Evolutionary conservation across 1,140 invertebrate genomes (phyloP), one percentile per base, ranked within the genome.

Genomic region (Drosophila miranda): DNA sequence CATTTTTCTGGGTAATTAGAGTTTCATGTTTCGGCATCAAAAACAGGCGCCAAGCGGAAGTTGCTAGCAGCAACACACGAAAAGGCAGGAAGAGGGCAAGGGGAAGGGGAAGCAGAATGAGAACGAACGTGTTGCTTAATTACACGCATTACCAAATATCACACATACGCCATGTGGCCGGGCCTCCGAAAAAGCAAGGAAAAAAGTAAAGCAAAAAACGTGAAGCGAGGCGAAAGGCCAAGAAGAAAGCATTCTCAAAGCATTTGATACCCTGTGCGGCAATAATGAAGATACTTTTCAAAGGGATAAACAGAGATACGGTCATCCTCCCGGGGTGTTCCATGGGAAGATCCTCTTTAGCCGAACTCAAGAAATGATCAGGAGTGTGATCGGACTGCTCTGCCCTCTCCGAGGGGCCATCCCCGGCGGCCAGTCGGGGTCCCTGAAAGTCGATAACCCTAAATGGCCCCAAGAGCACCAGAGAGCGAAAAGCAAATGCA

Each of bases 61-160:
- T 84, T 79, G 75, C 79, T 68, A 71, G 76, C 80, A 38, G 34
- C 76, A 82, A 59, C 78, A 54, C 58, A 44, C 57, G 42, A 54
- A 63, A 64, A 55, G 34, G 34, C 52, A 13, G 34, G 61, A 61
- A 26, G 61, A 4, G 0, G 23, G 23, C 0, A 26, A 26, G 4
- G 23, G 23, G 19, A 19, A 19, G 19, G 19, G 6, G 45, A 51
- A 26, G 14, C 67, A 38, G 34, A 9, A 38, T 9, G 61, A 61
- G 23, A 26, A 64, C 57, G 48, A 75, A 84, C 64, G 80, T 79
- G 80, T 71, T 79, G 76, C 80, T 76, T 83, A 83, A 83, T 83
- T 83, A 83, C 72, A 80, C 71, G 76, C 76, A 86, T 83, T 83
- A 79, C 75, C 79, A 84, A 83, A 80, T 83, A 83, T 83, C 72